phyloP scores from a whole-genome alignment of 2,797 vertebrate genomes.

The Channallabes apus region DNA sequence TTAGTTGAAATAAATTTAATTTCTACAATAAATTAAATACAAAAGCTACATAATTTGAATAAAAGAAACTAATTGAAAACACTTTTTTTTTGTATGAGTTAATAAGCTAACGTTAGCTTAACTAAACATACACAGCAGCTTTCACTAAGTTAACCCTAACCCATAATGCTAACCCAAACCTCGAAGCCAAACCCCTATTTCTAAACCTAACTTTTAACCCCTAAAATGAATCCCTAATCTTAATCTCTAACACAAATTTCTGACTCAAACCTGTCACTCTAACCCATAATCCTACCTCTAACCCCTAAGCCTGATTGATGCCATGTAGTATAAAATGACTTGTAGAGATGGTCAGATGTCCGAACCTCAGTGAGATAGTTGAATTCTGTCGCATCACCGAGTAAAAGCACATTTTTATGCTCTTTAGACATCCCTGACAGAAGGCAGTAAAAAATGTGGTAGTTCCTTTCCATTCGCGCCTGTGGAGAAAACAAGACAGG shows the following conservation, averaged over 20 bases:
- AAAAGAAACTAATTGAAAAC: neutral
- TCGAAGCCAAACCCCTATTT: too few species aligned
- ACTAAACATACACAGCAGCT: neutral
- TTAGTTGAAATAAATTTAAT: neutral
- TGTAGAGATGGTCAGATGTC: too few species aligned
- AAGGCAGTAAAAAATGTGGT: conserved; percentile 95
- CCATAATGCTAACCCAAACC: too few species aligned
- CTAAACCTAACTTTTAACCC: too few species aligned
- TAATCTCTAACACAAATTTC: too few species aligned
- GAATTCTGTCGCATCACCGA: conserved; percentile 82
- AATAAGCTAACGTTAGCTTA: neutral
- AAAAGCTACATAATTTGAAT: neutral
- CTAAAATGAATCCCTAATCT: too few species aligned
- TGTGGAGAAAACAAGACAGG: conserved; percentile 52
- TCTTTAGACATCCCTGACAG: conserved; percentile 82
- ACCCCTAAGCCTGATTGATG: neutral
- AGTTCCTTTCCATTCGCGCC: conserved; percentile 88
- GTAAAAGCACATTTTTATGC: conserved; percentile 79
- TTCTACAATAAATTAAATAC: neutral
- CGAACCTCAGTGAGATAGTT: conserved; percentile 85
- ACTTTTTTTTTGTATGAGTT: neutral
- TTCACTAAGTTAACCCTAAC: neutral
- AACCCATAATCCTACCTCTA: too few species aligned
- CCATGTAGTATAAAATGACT: neutral
- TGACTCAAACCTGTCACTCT: too few species aligned